These are phyloP conservation scores for Drosophila repleta DNA, from an alignment of 1,140 invertebrate species.

Conservation along the genomic window DNA sequence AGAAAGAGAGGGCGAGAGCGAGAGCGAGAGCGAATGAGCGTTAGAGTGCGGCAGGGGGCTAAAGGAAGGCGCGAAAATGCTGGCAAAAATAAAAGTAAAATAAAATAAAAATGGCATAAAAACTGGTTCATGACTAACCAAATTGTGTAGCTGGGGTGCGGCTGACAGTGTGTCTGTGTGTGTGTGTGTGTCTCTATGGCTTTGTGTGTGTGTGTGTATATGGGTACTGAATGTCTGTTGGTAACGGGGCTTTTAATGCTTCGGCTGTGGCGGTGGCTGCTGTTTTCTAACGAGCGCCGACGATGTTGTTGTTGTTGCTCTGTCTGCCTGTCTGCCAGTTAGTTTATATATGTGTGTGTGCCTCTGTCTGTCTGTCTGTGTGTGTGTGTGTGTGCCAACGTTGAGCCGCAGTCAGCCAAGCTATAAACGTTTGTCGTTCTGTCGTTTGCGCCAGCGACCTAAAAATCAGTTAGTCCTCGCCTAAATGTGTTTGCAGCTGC, in stretches of 20 bases:
- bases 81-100: conserved; percentile 62
- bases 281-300: conserved; percentile 19
- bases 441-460: conserved; percentile 76
- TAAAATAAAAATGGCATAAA: conserved; percentile 43
- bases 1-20: background rate
- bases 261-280: conserved; percentile 24
- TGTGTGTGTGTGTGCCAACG: conserved; percentile 37
- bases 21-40: background rate
- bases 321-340: conserved; percentile 27
- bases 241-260: conserved; percentile 36
- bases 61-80: conserved; percentile 25
- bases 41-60: conserved; percentile 3
- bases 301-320: conserved; percentile 18
- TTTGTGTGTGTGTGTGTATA: background rate
- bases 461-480: conserved; percentile 74
- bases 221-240: conserved; percentile 20
- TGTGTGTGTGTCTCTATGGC: background rate
- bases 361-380: conserved; percentile 7
- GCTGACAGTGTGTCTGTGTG: background rate
- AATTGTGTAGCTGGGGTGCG: conserved; percentile 40
- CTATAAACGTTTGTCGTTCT: conserved; percentile 57
- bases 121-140: conserved; percentile 64
- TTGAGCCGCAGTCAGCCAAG: conserved; percentile 42
- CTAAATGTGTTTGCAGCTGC: conserved; percentile 41
- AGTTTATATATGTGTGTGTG: conserved; percentile 30